A percentile compares a stretch with the other conserved stretches of the same genome.
Conservation (phyloP, 2,797 vertebrate genomes). For the Cygnus olor region DNA sequence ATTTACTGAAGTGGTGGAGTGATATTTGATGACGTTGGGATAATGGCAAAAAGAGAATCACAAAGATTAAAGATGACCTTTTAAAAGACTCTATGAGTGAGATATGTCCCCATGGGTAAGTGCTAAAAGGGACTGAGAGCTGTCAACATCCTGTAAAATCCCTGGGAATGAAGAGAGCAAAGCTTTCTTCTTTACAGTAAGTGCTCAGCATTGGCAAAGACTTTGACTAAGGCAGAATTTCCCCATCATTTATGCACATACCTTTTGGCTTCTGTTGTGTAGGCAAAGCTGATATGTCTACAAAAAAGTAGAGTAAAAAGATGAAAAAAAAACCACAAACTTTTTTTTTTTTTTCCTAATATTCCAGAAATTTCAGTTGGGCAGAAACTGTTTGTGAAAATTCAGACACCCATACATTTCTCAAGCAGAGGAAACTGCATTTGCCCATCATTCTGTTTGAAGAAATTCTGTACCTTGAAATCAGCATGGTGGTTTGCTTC, state of each 20-base stretch:
- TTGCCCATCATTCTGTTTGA: neutral
- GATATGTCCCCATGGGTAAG: neutral
- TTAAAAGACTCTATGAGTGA: neutral
- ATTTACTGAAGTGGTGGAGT: neutral
- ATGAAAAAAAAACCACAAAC: neutral
- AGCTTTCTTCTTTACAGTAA: neutral
- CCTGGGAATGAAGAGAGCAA: neutral
- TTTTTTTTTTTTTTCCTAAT: neutral
- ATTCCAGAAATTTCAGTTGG: neutral
- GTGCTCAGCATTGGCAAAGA: neutral
- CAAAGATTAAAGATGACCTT: neutral
- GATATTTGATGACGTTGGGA: rapidly evolving
- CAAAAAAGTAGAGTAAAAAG: neutral
- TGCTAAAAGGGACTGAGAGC: neutral
- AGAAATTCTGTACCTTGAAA: neutral
- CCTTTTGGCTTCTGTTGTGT: neutral
- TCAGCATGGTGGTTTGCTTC: neutral
- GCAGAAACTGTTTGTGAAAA: neutral
- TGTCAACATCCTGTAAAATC: neutral
- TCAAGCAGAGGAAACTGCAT: neutral
- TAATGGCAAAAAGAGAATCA: neutral
- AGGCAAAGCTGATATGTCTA: neutral
- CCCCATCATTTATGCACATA: neutral
- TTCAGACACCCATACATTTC: neutral
- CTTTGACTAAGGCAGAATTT: neutral